These are phyloP conservation scores for Drosophila mojavensis DNA, from an alignment of 1,140 invertebrate genomes.

Conservation along the genomic window DNA sequence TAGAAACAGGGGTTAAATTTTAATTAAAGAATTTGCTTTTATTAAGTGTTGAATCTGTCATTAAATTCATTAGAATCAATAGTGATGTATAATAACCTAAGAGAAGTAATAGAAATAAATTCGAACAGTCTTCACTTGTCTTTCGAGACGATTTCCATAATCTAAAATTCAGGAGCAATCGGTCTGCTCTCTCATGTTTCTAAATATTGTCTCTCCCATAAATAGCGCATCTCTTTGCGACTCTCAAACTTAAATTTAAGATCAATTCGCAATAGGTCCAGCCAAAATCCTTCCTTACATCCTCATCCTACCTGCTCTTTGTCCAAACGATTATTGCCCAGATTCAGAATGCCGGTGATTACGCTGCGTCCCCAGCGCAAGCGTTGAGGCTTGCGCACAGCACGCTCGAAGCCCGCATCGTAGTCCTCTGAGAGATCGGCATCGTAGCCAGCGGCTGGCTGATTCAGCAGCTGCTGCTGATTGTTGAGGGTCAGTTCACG, in stretches of 20 bases:
- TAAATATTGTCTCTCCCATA: too few relatives aligned
- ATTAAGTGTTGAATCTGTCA: too few relatives aligned
- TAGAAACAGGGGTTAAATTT: not conserved
- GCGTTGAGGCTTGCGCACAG: conserved; percentile 75
- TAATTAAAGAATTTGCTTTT: too few relatives aligned
- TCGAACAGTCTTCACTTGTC: too few relatives aligned
- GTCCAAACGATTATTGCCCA: conserved; percentile 11
- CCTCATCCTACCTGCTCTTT: conserved; percentile 47
- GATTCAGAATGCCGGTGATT: not conserved
- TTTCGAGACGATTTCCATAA: too few relatives aligned
- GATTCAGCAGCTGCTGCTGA: conserved; percentile 34
- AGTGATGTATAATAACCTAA: too few relatives aligned
- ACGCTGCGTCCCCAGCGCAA: conserved; percentile 76
- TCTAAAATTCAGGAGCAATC: too few relatives aligned
- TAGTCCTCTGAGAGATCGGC: conserved; percentile 49
- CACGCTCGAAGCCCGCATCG: conserved; percentile 58
- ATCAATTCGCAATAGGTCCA: too few relatives aligned
- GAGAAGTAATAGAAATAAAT: too few relatives aligned
- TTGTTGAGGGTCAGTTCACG: conserved; percentile 62
- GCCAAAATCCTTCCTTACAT: not conserved
- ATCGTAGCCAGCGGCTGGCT: conserved; percentile 26
- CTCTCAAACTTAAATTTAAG: not conserved
- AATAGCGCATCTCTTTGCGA: not conserved
- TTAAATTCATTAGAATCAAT: too few relatives aligned
- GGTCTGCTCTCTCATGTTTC: too few relatives aligned